Evolutionary conservation across 2,113 vertebrate genomes (phyloP).

Genomic region (Probosciger aterrimus): DNA sequence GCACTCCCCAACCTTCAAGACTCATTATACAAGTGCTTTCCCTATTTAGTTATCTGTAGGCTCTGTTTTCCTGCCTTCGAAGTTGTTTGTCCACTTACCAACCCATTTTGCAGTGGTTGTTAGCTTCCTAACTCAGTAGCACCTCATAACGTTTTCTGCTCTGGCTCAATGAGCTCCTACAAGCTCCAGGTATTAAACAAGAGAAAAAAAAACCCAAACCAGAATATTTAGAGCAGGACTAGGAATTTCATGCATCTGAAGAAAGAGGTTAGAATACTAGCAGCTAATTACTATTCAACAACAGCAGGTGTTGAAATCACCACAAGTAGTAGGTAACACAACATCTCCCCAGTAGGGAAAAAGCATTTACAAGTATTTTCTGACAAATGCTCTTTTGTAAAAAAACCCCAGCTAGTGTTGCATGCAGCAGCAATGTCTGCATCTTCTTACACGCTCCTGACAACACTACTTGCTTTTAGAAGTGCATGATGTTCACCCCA

Average conservation of each 20-base stretch:
- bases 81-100: neutral
- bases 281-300: neutral
- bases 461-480: fast-evolving
- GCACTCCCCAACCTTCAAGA: neutral
- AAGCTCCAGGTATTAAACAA: neutral
- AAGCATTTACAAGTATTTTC: neutral
- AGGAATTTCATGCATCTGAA: neutral
- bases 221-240: neutral
- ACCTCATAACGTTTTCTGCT: neutral
- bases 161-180: neutral
- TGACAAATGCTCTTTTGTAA: neutral
- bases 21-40: neutral
- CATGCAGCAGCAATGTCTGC: fast-evolving
- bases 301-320: neutral
- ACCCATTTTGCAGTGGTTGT: neutral
- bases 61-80: neutral
- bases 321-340: fast-evolving
- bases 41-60: neutral
- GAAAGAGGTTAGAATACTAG: neutral
- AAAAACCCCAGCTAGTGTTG: fast-evolving
- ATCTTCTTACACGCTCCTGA: neutral
- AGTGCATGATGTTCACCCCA: fast-evolving
- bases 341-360: fast-evolving
- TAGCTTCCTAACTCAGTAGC: neutral
- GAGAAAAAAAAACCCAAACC: neutral